Base-by-base conservation (phyloP, 92 coral and sea anemone species). In the Isaurus tuberculatus region DNA sequence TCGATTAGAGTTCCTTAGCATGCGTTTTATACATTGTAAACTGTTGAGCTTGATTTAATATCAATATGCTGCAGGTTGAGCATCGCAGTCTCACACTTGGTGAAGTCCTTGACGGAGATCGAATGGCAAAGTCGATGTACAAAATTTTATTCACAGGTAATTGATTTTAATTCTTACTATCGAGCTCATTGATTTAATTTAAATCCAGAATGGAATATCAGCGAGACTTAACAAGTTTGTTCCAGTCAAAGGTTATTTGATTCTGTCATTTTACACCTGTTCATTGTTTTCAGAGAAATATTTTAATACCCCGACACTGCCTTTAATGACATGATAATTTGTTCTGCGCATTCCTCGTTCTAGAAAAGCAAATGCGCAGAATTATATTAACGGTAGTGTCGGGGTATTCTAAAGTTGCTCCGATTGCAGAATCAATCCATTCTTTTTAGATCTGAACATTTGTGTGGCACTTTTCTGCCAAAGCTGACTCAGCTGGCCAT, bases 31-130 rank as follows among this genome's bases (percentile, higher is more conserved):
- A 19, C 3, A 36, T 19, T 23, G 17, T 34, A 28, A n/a, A 25
- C 9, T 23, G 64, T 44, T 32, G 29, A 8, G 17, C 36, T 32
- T 28, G 4, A 2, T 33, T 6, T 10, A 25, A 37, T 65, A 2
- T 6, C 8, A 25, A 37, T 65, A 2, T 61, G 22, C 16, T 26
- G n/a, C 73, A 96, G 99, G 96, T 96, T 27, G 99, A 96, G 66
- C 99, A 96, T 80, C 95, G 99, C 27, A 96, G 99, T 84, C 77
- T 96, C 57, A 96, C 99, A 1, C 89, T 96, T 46, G 99, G 99
- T 2, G 99, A 96, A 79, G 99, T 96, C 2, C 74, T 96, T 5
- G 94, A 96, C 75, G 99, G 99, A 8, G 99, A 96, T 79, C 88
- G 99, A 48, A 96, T 96, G 99, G 99, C 99, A 15, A 89, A 86